Base-by-base conservation (phyloP, 2,888 invertebrate species). In the Synergus gifuensis region DNA sequence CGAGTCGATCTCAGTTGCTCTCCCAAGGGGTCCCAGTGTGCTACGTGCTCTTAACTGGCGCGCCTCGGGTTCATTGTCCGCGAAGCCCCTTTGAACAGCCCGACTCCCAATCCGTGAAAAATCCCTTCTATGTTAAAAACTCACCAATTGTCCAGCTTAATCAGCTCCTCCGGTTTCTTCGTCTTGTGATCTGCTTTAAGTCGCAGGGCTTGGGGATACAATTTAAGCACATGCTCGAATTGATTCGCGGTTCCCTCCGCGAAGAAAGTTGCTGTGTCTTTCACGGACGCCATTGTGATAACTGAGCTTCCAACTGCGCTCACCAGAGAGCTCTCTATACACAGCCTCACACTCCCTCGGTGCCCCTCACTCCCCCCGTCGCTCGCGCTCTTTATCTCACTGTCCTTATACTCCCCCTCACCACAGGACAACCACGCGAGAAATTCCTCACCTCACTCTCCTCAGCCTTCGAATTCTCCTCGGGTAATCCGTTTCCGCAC, bases 111-210 rank as follows among this genome's bases (percentile, higher is more conserved):
- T 67, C 16, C 12, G 54, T n/a, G 67, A 62, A 54, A 81, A 40
- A 77, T 49, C 60, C 28, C 16, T 44, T 22, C 22, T 66, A 54
- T n/a, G n/a, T 14, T 76, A 49, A 76, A 73, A 92, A 96, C 97
- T 97, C 94, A 97, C 98, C 98, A 98, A 93, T 97, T 96, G 94
- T 98, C 98, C 94, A 98, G 94, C 94, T 98, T 98, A 93, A 98
- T 96, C 92, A 98, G 95, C 93, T 98, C 98, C 93, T 98, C 98
- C 79, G 98, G 97, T 94, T 97, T 98, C 94, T 98, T 98, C 92
- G 95, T 96, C 93, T 96, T 97, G 93, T 95, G 95, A 93, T 98
- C 97, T 84, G 98, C 98, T 94, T 98, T 98, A 89, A 98, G 93
- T 93, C 96, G 96, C 88, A 98, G 94, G 88, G 97, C 98, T 94